Base-by-base conservation (phyloP, 2,113 vertebrate genomes). In the Mungos mungo region DNA sequence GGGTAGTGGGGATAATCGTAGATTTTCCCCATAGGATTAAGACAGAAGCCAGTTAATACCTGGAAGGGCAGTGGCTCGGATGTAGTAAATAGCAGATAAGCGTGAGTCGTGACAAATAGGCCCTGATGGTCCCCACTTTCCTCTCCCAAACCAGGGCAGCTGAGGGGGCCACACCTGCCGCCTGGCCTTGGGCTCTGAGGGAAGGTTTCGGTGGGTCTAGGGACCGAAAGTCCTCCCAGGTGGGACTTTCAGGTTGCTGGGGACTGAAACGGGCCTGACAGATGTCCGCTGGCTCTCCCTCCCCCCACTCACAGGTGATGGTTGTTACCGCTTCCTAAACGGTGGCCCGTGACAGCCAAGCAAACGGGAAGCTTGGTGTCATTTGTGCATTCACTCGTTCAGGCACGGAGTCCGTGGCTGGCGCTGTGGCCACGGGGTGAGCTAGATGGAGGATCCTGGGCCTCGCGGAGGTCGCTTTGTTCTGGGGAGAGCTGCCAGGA, bases 221-320 rank as follows among this genome's bases (percentile, higher is more conserved):
- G 33, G 79, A 31, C 66, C n/a, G 11, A 6, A 4, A 11, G 13
- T 80, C 11, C 7, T 25, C 35, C 57, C 93, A 95, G 96, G 27
- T 97, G 90, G 93, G 45, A 93, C 87, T 96, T 96, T 96, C 94
- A 89, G 92, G 92, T 25, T 45, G 27, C 71, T 38, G 19, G 31
- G 35, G 33, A 57, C 74, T 66, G 74, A 72, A 65, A 31, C 25
- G 29, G 31, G 63, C 13, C 82, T 9, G 19, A 33, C 66, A n/a
- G 83, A 31, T 80, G 47, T 71, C 41, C 88, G 47, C 7, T 13
- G 29, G 54, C 57, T 52, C 19, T 87, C 33, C 27, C 9, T 45
- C 18, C 68, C 72, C 2, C 15, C 52, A 41, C 50, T 72, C 38
- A 54, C 2, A 0, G 31, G 23, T 12, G 54, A 33, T 35, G 50